phyloP scores from a whole-genome alignment of 1,140 invertebrate genomes.

The Aphidius ervi region DNA sequence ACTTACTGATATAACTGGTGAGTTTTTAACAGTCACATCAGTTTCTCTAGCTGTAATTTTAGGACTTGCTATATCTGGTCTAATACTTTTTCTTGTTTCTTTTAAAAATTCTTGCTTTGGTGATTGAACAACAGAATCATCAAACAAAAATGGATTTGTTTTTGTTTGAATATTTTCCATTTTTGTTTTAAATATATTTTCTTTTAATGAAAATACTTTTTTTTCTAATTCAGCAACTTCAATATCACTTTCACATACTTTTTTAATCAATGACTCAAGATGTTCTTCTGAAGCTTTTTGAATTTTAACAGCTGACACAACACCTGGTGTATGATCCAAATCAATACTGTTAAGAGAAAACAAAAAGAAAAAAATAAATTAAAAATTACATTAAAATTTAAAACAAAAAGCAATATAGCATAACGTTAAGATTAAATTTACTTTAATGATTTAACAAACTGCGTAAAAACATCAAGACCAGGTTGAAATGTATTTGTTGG shows the following conservation, averaged over 20 bases:
- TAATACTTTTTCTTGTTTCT: too few species aligned
- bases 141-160: too few species aligned
- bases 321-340: conserved; percentile 23
- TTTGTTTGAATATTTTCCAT: neutral
- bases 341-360: conserved; percentile 31
- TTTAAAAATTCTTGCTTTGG: too few species aligned
- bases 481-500: conserved; percentile 27
- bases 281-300: conserved; percentile 33
- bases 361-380: neutral
- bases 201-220: conserved; percentile 28
- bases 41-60: too few species aligned
- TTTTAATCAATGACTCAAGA: conserved; percentile 32
- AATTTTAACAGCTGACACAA: conserved; percentile 33
- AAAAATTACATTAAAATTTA: conserved; percentile 16
- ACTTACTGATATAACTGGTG: too few species aligned
- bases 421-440: conserved; percentile 15
- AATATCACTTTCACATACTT: conserved; percentile 32
- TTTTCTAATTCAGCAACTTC: conserved; percentile 33
- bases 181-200: neutral
- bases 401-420: conserved; percentile 1
- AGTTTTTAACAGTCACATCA: too few species aligned
- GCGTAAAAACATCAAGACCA: conserved; percentile 31
- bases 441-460: conserved; percentile 34
- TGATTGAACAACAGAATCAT: too few species aligned
- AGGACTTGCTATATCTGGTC: too few species aligned